Evolutionary conservation across 2,113 vertebrate genomes (phyloP).

Genomic region (Cottus gobio): DNA sequence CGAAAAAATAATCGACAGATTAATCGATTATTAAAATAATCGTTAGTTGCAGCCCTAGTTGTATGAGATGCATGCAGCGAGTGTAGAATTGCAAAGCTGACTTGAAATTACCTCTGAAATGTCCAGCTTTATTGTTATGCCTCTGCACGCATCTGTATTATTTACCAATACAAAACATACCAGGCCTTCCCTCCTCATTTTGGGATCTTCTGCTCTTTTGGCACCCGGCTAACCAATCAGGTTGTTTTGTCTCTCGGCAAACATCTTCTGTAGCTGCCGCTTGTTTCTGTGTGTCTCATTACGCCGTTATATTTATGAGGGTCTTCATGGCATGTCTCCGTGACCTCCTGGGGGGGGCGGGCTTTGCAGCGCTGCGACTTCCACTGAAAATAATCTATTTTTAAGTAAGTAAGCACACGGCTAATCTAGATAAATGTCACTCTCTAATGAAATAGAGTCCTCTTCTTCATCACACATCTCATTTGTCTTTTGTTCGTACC

Average conservation of each 20-base stretch:
- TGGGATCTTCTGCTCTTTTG: constrained; percentile 21
- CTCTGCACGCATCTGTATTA: constrained; percentile 14
- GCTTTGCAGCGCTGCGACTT: neutral
- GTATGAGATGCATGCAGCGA: constrained; percentile 8
- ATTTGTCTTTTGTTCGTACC: neutral
- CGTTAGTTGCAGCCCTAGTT: too few species aligned
- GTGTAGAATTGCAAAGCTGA: constrained; percentile 3
- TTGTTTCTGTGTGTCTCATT: constrained; percentile 28
- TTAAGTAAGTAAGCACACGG: neutral
- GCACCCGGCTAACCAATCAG: constrained; percentile 5
- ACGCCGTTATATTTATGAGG: constrained; percentile 18
- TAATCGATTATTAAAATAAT: too few species aligned
- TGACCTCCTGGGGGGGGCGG: constrained; percentile 9
- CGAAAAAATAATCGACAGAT: too few species aligned
- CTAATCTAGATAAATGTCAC: constrained; percentile 2
- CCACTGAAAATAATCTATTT: neutral
- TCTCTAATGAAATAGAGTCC: neutral
- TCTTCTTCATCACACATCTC: neutral
- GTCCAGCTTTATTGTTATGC: constrained; percentile 17
- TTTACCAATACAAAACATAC: constrained; percentile 20
- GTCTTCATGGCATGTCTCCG: neutral
- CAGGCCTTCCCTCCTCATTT: neutral
- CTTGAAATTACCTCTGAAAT: constrained; percentile 36
- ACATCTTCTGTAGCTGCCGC: constrained; percentile 12
- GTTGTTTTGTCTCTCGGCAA: constrained; percentile 23